phyloP scores from a whole-genome alignment of 2,797 vertebrate species.

The Lateolabrax maculatus region DNA sequence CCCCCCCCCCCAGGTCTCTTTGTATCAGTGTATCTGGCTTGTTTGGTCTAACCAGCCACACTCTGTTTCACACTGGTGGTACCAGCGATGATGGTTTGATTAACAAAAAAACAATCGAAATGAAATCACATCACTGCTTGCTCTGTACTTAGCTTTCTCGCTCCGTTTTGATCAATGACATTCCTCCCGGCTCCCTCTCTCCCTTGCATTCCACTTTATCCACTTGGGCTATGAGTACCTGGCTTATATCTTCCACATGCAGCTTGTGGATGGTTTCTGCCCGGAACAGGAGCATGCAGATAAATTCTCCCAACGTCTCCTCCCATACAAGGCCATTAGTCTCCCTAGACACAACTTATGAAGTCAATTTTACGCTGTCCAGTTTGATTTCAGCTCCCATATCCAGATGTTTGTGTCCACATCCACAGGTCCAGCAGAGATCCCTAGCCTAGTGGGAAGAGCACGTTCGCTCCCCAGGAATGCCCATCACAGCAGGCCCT shows the following conservation, averaged over 20 bases:
- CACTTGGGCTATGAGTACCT: conserved; percentile 82
- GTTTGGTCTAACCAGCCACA: conserved; percentile 47
- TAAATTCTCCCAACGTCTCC: conserved; percentile 82
- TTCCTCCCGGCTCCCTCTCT: conserved; percentile 72
- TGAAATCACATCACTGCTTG: conserved; percentile 21
- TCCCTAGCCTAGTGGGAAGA: conserved; percentile 66
- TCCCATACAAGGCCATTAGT: conserved; percentile 81
- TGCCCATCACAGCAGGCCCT: conserved; percentile 67
- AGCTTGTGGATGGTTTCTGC: conserved; percentile 78
- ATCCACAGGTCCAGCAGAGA: conserved; percentile 53
- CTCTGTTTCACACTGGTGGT: conserved; percentile 14
- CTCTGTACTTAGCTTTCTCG: conserved; percentile 50
- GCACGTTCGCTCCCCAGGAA: conserved; percentile 76
- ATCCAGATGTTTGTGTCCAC: conserved; percentile 84
- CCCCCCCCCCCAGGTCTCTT: conserved; percentile 61
- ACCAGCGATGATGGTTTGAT: conserved; percentile 33
- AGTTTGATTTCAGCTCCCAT: conserved; percentile 81
- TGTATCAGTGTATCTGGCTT: conserved; percentile 54
- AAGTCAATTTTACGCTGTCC: conserved; percentile 88
- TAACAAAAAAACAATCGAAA: conserved; percentile 20
- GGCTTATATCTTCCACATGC: conserved; percentile 89
- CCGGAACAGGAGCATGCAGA: conserved; percentile 83
- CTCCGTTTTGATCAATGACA: conserved; percentile 79
- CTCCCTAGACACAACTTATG: conserved; percentile 84
- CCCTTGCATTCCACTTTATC: conserved; percentile 82